These are phyloP conservation scores for Papilio polyxenes DNA, from an alignment of 1,140 invertebrate genomes.

Conservation along the genomic window DNA sequence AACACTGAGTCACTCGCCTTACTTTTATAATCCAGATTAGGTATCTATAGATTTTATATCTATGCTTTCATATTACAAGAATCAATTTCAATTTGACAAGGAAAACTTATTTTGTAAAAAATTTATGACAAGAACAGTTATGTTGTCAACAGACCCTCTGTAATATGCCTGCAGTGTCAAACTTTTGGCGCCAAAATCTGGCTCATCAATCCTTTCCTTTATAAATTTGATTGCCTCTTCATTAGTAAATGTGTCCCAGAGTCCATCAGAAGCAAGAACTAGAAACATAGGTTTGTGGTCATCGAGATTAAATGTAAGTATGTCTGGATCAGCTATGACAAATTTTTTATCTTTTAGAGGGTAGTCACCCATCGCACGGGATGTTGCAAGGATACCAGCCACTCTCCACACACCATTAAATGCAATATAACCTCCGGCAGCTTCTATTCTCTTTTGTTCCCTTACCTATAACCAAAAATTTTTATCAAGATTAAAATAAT, in stretches of 20 bases:
- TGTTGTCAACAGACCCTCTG: conserved; percentile 96
- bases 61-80: background rate
- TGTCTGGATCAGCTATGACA: conserved; percentile 97
- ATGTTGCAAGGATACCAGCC: conserved; percentile 97
- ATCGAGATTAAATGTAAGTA: conserved; percentile 94
- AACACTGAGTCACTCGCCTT: too few relatives aligned
- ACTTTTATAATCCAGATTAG: too few relatives aligned
- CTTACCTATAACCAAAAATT: conserved; percentile 83
- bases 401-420: conserved; percentile 98
- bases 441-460: conserved; percentile 92
- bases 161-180: conserved; percentile 94
- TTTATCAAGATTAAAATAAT: background rate
- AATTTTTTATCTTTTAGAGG: conserved; percentile 96
- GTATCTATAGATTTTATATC: too few relatives aligned
- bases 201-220: conserved; percentile 90
- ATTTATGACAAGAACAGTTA: conserved; percentile 95
- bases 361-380: conserved; percentile 96
- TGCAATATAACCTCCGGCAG: conserved; percentile 95
- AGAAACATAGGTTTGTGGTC: conserved; percentile 94
- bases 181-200: conserved; percentile 93
- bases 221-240: conserved; percentile 96
- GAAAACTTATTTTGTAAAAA: conserved; percentile 84
- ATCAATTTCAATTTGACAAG: conserved; percentile 39
- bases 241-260: conserved; percentile 97
- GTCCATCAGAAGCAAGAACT: conserved; percentile 95